These are phyloP conservation scores for Electrophaes corylata DNA, from an alignment of 2,888 invertebrate species.

Conservation along the genomic window DNA sequence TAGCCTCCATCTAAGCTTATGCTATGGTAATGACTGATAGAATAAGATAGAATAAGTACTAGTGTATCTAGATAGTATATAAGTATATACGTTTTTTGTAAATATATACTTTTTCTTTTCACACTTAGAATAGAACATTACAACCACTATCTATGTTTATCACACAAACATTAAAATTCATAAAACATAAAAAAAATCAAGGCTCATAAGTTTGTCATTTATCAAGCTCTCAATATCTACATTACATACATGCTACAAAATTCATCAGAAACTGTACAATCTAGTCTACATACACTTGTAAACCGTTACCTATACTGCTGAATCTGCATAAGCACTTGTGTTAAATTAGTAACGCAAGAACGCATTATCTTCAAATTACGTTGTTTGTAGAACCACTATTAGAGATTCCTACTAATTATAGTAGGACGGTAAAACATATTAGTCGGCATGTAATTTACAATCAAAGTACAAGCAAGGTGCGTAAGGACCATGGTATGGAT, in stretches of 20 bases:
- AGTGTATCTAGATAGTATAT: no score
- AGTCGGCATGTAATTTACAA: constrained; percentile 2
- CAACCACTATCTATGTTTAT: no score
- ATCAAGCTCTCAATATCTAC: not conserved
- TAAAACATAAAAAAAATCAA: no score
- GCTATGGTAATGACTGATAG: no score
- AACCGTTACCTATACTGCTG: not conserved
- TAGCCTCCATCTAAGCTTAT: no score
- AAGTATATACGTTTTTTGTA: no score
- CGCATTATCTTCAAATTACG: constrained; percentile 21
- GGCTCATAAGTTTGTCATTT: no score
- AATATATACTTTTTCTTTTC: no score
- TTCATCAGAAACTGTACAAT: not conserved
- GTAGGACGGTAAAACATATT: not conserved
- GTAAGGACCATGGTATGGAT: not conserved
- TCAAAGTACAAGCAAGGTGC: not conserved
- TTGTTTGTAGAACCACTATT: constrained; percentile 2
- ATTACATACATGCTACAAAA: not conserved
- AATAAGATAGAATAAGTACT: no score
- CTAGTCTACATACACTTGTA: not conserved
- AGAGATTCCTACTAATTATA: no score
- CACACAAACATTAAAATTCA: no score
- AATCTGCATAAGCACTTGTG: constrained; percentile 21
- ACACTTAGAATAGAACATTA: no score
- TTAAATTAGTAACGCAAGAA: constrained; percentile 17